Base-by-base conservation (phyloP, 2,888 invertebrate species). In the Caenorhabditis zanzibari region DNA sequence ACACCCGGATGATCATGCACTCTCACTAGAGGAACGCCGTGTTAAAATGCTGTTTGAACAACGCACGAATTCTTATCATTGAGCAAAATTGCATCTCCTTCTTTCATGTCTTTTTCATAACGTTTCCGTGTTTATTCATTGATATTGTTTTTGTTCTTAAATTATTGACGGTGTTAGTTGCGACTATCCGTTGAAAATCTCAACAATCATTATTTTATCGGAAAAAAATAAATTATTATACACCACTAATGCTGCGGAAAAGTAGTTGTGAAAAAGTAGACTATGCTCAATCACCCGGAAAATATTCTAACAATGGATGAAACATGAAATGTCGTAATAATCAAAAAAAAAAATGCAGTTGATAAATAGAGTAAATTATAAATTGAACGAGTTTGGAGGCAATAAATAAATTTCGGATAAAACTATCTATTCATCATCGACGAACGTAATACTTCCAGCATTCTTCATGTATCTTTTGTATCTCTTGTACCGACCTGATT, bases 401-500 rank as follows among this genome's bases (percentile, higher is more conserved):
- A 73, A 66, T 61, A 73, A 64, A 12, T 68, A 44, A n/a, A 19
- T 26, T 49, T 10, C 19, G 32, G 14, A 24, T 24, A 54, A 49
- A 44, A 44, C 28, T 7, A 26, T n/a, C 54, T 76, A 86, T 56
- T 90, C 89, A 19, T 91, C 91, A 19, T 91, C 96, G 93, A 91
- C 93, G 90, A 97, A 97, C n/a, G 96, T 96, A 94, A 97, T 96
- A 91, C 96, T 94, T 0, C 96, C 95, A 3, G 96, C 96, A 90
- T 95, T 96, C 93, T 96, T 96, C 94, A 97, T 95, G 93, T 96
- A 97, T 79, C 97, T 94, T 82, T 97, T 94, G 92, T 96, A 96
- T 85, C 96, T 95, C 93, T 96, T 97, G 92, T 96, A 96, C 81
- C 69, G 75, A 71, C 95, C 95, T 93, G 95, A 96, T 90, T 96